Base-by-base conservation (phyloP, 2,888 invertebrate species). In the Agrenia bidenticulata region DNA sequence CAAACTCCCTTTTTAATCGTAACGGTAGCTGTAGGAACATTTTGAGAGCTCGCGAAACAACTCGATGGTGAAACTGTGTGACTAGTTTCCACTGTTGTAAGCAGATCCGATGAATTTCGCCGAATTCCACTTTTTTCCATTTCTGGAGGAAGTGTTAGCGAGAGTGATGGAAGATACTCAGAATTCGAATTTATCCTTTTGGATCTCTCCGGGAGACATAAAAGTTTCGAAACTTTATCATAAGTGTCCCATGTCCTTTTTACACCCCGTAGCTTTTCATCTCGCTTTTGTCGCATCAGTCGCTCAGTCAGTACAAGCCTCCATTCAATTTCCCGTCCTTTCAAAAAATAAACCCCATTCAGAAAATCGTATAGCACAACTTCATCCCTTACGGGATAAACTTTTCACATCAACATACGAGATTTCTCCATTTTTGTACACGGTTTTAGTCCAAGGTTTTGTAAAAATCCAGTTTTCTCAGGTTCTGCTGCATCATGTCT, bases 321-420 rank as follows among this genome's bases (percentile, higher is more conserved):
- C 75, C 75, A 75, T 42, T 66, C 66, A 4, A 63, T 45, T 68
- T 75, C 75, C 19, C 75, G 65, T 23, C 55, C 75, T 75, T 45
- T n/a, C n/a, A n/a, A n/a, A n/a, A n/a, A n/a, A n/a, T n/a, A n/a
- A n/a, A n/a, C n/a, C n/a, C n/a, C n/a, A n/a, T n/a, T n/a, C n/a
- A n/a, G n/a, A n/a, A n/a, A n/a, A n/a, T n/a, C n/a, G n/a, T n/a
- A n/a, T n/a, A n/a, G n/a, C n/a, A n/a, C n/a, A n/a, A n/a, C n/a
- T n/a, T n/a, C n/a, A n/a, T n/a, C n/a, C n/a, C n/a, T n/a, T n/a
- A n/a, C n/a, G n/a, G n/a, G n/a, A n/a, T n/a, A n/a, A n/a, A n/a
- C n/a, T n/a, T n/a, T n/a, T n/a, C n/a, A n/a, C n/a, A n/a, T n/a
- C 32, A 24, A 59, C 68, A 56, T 65, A 74, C 74, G 63, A 45